Evolutionary conservation across 2,797 vertebrate genomes (phyloP).

Genomic region (Falco rusticolus): DNA sequence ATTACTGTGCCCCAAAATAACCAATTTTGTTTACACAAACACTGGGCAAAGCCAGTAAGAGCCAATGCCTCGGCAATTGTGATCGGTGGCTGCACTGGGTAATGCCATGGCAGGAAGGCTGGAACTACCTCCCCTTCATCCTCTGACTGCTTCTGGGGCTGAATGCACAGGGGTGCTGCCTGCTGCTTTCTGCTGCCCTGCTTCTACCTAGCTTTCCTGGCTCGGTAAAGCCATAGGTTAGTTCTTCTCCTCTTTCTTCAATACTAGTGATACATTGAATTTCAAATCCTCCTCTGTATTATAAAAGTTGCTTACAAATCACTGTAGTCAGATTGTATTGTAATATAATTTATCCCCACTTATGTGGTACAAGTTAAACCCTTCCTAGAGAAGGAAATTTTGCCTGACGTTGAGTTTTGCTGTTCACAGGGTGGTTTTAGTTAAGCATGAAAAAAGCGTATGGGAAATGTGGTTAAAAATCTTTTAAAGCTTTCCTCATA

Average conservation of each 20-base stretch:
- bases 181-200: background rate
- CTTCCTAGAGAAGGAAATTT: background rate
- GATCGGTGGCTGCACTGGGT: accelerated
- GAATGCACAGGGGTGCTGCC: accelerated
- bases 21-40: background rate
- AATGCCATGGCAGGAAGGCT: background rate
- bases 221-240: background rate
- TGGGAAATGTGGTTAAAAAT: background rate
- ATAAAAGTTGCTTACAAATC: background rate
- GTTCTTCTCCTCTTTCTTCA: background rate
- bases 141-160: background rate
- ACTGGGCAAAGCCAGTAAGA: background rate
- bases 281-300: background rate
- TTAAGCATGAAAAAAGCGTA: background rate
- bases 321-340: background rate
- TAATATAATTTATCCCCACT: background rate
- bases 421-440: background rate
- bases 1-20: background rate
- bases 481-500: background rate
- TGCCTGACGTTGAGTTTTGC: background rate
- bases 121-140: background rate
- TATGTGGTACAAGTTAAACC: background rate
- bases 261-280: background rate
- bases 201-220: background rate
- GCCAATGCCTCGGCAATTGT: background rate